Evolutionary conservation across 2,888 invertebrate genomes (phyloP).

Genomic region (Apocheima hispidaria): DNA sequence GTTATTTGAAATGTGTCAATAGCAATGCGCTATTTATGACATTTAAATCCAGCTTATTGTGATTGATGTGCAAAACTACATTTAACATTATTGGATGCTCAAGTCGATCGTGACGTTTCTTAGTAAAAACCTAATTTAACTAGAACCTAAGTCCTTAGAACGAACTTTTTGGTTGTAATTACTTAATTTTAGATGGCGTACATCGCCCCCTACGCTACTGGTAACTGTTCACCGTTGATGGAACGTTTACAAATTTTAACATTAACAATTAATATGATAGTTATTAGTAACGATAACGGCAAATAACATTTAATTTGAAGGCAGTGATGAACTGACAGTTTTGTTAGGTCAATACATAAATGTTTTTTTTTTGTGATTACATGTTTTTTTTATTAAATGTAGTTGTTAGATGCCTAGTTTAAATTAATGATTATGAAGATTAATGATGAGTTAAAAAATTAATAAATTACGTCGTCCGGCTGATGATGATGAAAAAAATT

Average conservation of each 20-base stretch:
- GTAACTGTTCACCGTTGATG: slow-evolving; percentile 86
- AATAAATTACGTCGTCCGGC: too few species aligned
- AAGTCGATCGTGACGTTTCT: slow-evolving; percentile 58
- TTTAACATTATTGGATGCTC: slow-evolving; percentile 43
- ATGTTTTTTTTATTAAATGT: slow-evolving; percentile 38
- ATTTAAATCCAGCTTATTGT: slow-evolving; percentile 33
- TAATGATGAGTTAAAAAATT: slow-evolving; percentile 29
- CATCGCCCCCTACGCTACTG: slow-evolving; percentile 76
- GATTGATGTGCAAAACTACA: slow-evolving; percentile 42
- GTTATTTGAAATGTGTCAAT: background rate
- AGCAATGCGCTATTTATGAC: slow-evolving; percentile 5
- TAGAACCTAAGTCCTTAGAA: slow-evolving; percentile 85
- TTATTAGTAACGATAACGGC: slow-evolving; percentile 72
- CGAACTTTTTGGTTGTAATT: slow-evolving; percentile 85
- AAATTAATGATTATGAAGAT: slow-evolving; percentile 33
- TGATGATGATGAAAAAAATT: slow-evolving; percentile 31
- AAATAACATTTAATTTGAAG: slow-evolving; percentile 69
- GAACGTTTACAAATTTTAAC: slow-evolving; percentile 79
- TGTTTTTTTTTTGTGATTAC: slow-evolving; percentile 43
- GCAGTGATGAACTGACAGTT: slow-evolving; percentile 75
- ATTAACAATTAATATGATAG: slow-evolving; percentile 77
- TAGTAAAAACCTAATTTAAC: slow-evolving; percentile 65
- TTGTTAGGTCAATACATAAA: slow-evolving; percentile 40
- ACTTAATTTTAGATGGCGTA: slow-evolving; percentile 77
- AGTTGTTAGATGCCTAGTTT: slow-evolving; percentile 29